Base-by-base conservation (phyloP, 2,888 invertebrate species). In the Chrysolina haemoptera region DNA sequence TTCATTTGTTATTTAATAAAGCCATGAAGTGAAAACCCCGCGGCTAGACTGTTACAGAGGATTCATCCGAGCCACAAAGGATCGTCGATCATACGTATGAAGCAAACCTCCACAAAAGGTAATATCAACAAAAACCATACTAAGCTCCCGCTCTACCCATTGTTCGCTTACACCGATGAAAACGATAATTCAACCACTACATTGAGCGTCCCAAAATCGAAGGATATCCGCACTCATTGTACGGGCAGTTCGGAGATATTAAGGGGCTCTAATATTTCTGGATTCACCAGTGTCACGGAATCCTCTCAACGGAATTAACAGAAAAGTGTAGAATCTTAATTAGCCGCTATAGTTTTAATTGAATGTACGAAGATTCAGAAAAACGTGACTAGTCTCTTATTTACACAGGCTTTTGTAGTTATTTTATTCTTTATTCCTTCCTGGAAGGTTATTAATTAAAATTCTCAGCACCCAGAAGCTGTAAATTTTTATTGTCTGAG, bases 281-380 rank as follows among this genome's bases (percentile, higher is more conserved):
- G 53, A 67, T 41, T 11, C 53, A 53, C 53, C 67, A 55, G 67
- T 67, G 40, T 53, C 41, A 53, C 53, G 67, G 55, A 67, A 71
- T 70, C 67, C 73, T 75, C 43, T 63, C 65, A 53, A 59, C 59
- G 71, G 71, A 62, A 62, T 62, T 62, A n/a, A 27, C 68, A 76
- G 74, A 78, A 77, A 70, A 68, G 68, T 63, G 62, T 69, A 71
- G 81, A 81, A 81, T 81, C 79, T 79, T 79, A 80, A 81, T 81
- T 76, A 71, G 77, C 71, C 53, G 62, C 59, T 75, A 75, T 77
- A 79, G 78, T 79, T 81, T 81, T 81, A 81, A 81, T 81, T 81
- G 79, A 79, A 81, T 75, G 76, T 79, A 77, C 79, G 69, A 78
- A 76, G 79, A 78, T 77, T 78, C 74, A 63, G 70, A 73, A 69